phyloP scores from a whole-genome alignment of 2,113 vertebrate species.

The Gallinago paraguaiae region DNA sequence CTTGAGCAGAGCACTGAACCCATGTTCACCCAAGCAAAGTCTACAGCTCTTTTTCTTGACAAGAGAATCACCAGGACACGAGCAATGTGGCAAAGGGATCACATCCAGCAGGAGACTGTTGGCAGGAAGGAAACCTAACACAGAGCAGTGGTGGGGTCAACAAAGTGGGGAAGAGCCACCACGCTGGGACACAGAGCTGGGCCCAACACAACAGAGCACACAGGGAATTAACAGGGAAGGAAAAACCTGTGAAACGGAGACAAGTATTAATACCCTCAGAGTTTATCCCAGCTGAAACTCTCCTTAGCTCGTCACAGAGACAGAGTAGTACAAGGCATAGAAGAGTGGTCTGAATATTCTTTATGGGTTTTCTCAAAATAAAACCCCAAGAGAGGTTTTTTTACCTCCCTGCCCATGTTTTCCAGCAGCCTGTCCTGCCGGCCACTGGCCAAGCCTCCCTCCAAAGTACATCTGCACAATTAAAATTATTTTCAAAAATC shows the following conservation, averaged over 20 bases:
- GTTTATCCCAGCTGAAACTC: not conserved
- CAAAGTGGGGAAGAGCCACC: accelerated
- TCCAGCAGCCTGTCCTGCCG: not conserved
- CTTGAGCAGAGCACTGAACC: accelerated
- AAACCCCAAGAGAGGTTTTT: not conserved
- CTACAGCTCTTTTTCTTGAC: not conserved
- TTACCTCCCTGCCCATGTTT: not conserved
- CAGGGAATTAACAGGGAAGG: not conserved
- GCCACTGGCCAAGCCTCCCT: not conserved
- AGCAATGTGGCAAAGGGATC: not conserved
- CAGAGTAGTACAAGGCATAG: not conserved
- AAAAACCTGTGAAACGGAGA: not conserved
- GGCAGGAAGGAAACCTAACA: not conserved
- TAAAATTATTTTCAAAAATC: not conserved
- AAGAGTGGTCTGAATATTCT: not conserved
- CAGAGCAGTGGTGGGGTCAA: not conserved
- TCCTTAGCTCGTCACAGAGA: not conserved
- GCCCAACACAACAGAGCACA: accelerated
- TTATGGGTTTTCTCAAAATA: not conserved
- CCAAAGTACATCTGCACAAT: not conserved
- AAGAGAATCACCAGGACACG: not conserved
- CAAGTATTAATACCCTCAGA: not conserved
- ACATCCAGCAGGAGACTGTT: accelerated
- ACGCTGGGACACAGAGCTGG: not conserved
- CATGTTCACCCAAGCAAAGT: not conserved